These are phyloP conservation scores for Vanessa atalanta DNA, from an alignment of 1,140 invertebrate genomes.

Conservation along the genomic window DNA sequence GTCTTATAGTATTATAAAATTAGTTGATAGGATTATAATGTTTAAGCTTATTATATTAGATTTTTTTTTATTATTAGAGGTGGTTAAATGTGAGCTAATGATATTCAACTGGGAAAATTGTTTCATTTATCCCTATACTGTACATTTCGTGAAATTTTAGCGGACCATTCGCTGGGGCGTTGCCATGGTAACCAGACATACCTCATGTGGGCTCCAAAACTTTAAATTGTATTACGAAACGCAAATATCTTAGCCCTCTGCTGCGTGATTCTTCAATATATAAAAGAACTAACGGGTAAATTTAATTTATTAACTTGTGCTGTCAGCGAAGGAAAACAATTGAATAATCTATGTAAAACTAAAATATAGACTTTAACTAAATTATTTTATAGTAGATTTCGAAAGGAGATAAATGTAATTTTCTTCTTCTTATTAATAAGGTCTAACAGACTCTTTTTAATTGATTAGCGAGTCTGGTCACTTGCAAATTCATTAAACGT, in stretches of 20 bases:
- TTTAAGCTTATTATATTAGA: background rate
- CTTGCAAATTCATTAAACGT: too few species aligned
- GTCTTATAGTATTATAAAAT: too few species aligned
- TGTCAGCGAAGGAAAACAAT: background rate
- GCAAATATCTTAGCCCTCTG: slow-evolving; percentile 54
- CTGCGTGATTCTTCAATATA: slow-evolving; percentile 26
- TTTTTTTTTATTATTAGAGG: background rate
- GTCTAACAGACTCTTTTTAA: too few species aligned
- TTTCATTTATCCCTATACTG: slow-evolving; percentile 68
- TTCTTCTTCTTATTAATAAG: too few species aligned
- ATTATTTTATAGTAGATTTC: too few species aligned
- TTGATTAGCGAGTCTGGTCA: too few species aligned
- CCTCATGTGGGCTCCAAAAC: slow-evolving; percentile 76
- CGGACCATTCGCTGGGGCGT: slow-evolving; percentile 63
- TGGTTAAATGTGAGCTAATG: slow-evolving; percentile 54
- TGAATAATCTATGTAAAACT: background rate
- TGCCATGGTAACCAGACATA: slow-evolving; percentile 72
- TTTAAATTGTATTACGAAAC: slow-evolving; percentile 77
- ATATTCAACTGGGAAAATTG: slow-evolving; percentile 76
- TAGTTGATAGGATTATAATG: background rate
- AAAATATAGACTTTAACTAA: too few species aligned
- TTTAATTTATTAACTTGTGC: slow-evolving; percentile 18
- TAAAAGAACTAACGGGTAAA: slow-evolving; percentile 10
- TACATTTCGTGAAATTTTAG: slow-evolving; percentile 66
- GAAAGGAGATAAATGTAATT: too few species aligned